Base-by-base conservation (phyloP, 2,113 vertebrate species). In the human (Homo sapiens) region DNA sequence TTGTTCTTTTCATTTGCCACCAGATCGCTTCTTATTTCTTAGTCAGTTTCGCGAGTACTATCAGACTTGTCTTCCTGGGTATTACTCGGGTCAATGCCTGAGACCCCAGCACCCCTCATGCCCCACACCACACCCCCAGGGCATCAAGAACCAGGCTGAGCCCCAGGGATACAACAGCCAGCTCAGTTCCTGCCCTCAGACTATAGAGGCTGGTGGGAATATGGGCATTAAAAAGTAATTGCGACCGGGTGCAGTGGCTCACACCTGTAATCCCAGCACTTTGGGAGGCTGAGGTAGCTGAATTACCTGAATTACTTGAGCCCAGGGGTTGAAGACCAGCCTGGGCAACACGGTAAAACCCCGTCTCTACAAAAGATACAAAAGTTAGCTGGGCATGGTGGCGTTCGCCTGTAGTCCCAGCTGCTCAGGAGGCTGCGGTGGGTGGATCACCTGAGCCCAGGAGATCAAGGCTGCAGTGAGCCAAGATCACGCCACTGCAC, bases 111-210 rank as follows among this genome's bases (percentile, higher is more conserved):
- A 32, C 3, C 6, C 10, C 68, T 25, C 5, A 35, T 17, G 22
- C 50, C 6, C 35, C 35, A n/a, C 17, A 8, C 8, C 76, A 8
- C 6, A 30, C 0, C 8, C 45, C 1, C 32, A 12, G 6, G 3
- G 27, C 50, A 27, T 84, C 73, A 22, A 38, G 50, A 61, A 8
- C 13, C 2, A 1, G 2, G 23, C 48, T 57, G 50, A 30, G 68
- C 16, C 6, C 30, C 32, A 32, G 66, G 70, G 68, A 23, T 22
- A 43, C 8, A 86, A 18, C 61, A n/a, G 38, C 68, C n/a, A 11
- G 20, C 13, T 1, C 12, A 40, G 27, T 68, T 55, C 55, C 83
- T 89, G 7, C 66, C 78, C 83, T 81, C 5, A 57, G 82, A 68
- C 35, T 73, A 18, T 14, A 50, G 52, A 82, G 81, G 66, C 75